Evolutionary conservation across 2,888 invertebrate genomes (phyloP).

Genomic region (Tenthredo mesomela): DNA sequence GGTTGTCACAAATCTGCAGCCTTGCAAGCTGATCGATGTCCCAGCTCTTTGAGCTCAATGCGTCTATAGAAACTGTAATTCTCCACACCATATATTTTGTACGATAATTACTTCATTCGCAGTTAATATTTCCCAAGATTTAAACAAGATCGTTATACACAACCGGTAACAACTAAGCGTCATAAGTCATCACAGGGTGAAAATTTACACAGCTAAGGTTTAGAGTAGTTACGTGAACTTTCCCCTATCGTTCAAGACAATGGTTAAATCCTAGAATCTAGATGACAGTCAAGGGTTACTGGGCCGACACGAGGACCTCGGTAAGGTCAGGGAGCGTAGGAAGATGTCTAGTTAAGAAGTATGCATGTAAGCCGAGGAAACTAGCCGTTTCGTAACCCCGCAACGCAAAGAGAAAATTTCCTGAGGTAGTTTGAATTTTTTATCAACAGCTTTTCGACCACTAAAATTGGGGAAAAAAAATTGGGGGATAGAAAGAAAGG

Average conservation of each 20-base stretch:
- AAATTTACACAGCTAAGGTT: neutral
- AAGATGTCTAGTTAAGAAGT: conserved; percentile 63
- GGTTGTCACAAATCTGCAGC: no score
- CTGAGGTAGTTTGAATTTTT: neutral
- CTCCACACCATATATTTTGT: neutral
- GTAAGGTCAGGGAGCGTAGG: conserved; percentile 59
- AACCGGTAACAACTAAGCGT: neutral
- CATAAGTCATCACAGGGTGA: conserved; percentile 4
- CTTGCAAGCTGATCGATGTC: neutral
- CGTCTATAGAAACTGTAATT: neutral
- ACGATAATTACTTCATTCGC: neutral
- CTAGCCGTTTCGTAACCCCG: conserved; percentile 51
- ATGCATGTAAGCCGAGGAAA: conserved; percentile 55
- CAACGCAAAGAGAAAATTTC: neutral
- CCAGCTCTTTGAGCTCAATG: neutral
- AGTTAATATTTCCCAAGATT: neutral
- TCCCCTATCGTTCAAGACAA: neutral
- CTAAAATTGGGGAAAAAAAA: neutral
- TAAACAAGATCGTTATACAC: neutral
- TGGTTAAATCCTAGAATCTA: conserved; percentile 12
- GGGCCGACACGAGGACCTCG: conserved; percentile 49
- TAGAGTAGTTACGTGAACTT: neutral
- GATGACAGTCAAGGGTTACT: conserved; percentile 58
- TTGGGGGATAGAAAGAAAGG: neutral
- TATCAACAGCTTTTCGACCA: neutral